phyloP scores from a whole-genome alignment of 2,888 invertebrate genomes.

The Julus scandinavius region DNA sequence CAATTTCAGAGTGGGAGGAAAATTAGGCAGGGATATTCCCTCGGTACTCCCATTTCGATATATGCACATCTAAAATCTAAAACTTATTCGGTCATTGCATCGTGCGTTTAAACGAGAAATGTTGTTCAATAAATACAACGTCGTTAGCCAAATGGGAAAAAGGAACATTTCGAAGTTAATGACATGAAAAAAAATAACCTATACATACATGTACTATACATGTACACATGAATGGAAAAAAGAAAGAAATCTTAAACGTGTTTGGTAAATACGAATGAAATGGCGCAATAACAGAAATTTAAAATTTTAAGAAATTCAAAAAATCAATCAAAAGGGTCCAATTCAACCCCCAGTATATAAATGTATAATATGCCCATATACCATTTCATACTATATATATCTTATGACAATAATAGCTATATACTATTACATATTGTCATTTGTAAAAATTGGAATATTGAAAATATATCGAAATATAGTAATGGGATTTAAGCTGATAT shows the following conservation, averaged over 20 bases:
- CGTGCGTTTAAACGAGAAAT: neutral
- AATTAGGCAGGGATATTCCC: slow-evolving; percentile 13
- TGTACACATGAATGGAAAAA: neutral
- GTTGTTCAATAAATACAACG: slow-evolving; percentile 1
- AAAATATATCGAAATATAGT: too few species aligned
- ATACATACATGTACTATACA: neutral
- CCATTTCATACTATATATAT: too few species aligned
- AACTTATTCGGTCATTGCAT: slow-evolving; percentile 15
- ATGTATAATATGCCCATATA: too few species aligned
- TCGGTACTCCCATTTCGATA: neutral
- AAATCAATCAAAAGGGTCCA: too few species aligned
- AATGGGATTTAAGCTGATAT: too few species aligned
- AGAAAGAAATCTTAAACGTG: neutral
- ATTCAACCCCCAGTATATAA: too few species aligned
- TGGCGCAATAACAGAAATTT: neutral
- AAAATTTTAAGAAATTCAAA: neutral
- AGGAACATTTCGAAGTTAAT: neutral
- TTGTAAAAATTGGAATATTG: too few species aligned
- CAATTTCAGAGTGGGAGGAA: slow-evolving; percentile 31
- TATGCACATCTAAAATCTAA: neutral
- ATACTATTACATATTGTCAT: too few species aligned
- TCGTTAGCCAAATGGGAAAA: slow-evolving; percentile 8
- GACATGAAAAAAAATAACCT: neutral
- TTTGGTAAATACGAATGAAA: neutral
- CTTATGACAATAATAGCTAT: too few species aligned